phyloP scores from a whole-genome alignment of 2,888 invertebrate species.

The Drosophila trichaetosa region DNA sequence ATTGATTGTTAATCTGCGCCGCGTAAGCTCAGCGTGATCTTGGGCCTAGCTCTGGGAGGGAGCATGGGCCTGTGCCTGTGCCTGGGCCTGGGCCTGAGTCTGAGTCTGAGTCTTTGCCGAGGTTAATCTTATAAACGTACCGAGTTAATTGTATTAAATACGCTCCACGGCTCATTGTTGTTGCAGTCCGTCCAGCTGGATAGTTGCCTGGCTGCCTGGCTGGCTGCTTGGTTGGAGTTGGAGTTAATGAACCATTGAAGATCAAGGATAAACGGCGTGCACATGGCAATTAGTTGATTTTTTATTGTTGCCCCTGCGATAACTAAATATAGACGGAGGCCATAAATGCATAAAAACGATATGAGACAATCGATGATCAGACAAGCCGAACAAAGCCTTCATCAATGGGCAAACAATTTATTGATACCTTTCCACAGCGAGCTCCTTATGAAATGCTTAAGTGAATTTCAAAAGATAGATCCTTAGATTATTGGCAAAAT shows the following conservation, averaged over 20 bases:
- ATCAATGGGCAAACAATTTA: conserved; percentile 30
- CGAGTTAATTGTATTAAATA: conserved; percentile 80
- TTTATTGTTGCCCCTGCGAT: conserved; percentile 62
- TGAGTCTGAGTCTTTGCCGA: conserved; percentile 30
- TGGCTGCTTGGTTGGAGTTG: conserved; percentile 27
- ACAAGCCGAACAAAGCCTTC: conserved; percentile 22
- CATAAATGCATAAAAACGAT: conserved; percentile 43
- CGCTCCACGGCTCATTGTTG: conserved; percentile 66
- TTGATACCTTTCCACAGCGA: not conserved
- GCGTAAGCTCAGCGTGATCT: conserved; percentile 66
- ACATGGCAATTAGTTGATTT: conserved; percentile 76
- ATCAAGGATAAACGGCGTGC: conserved; percentile 76
- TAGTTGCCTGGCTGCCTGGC: not conserved
- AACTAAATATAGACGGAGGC: conserved; percentile 74
- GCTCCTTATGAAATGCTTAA: not conserved
- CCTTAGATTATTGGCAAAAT: not conserved
- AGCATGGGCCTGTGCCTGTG: conserved; percentile 10
- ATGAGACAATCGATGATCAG: conserved; percentile 13
- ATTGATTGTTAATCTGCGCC: conserved; percentile 83
- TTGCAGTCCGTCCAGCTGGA: conserved; percentile 23
- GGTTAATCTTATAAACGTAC: conserved; percentile 78
- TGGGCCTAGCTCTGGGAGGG: conserved; percentile 16
- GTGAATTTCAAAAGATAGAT: not conserved
- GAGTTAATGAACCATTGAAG: conserved; percentile 82
- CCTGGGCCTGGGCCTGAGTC: conserved; percentile 8